A percentile compares a stretch with the other conserved stretches of the same genome.
Evolutionary conservation across 2,113 vertebrate genomes (phyloP).

Genomic region (Arenaria interpres): DNA sequence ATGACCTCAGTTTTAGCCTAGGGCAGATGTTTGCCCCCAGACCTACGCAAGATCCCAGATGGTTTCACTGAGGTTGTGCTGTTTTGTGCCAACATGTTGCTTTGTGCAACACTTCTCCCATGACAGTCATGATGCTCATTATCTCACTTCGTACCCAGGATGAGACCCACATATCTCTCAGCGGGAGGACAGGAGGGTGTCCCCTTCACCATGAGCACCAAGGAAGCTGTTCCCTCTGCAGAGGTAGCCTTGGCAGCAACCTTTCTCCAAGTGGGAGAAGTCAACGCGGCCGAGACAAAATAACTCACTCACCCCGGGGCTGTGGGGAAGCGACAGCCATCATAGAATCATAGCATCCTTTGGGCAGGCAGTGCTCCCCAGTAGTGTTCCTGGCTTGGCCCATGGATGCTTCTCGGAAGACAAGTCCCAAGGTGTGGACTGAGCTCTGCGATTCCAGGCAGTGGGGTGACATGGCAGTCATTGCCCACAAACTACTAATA

Average conservation of each 20-base stretch:
- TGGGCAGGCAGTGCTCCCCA: neutral
- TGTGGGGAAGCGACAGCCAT: neutral
- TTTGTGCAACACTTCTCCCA: too few relatives aligned
- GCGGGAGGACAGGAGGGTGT: neutral
- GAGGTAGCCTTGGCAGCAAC: neutral
- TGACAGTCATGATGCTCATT: too few relatives aligned
- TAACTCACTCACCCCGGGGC: accelerated
- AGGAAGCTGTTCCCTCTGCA: neutral
- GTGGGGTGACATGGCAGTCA: neutral
- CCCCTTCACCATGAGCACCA: accelerated
- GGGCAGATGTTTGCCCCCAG: neutral
- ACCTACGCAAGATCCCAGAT: neutral
- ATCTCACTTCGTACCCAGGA: neutral
- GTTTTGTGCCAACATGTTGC: neutral
- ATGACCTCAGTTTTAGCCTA: neutral
- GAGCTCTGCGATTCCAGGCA: neutral
- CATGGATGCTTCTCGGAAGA: neutral
- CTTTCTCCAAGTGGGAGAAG: neutral
- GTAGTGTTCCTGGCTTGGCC: neutral
- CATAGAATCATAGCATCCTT: neutral
- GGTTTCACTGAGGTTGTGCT: neutral
- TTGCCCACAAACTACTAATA: accelerated
- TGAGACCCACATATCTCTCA: accelerated
- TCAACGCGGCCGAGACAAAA: accelerated
- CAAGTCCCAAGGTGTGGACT: accelerated